phyloP scores from a whole-genome alignment of 2,113 vertebrate genomes.

The Tringa solitaria region DNA sequence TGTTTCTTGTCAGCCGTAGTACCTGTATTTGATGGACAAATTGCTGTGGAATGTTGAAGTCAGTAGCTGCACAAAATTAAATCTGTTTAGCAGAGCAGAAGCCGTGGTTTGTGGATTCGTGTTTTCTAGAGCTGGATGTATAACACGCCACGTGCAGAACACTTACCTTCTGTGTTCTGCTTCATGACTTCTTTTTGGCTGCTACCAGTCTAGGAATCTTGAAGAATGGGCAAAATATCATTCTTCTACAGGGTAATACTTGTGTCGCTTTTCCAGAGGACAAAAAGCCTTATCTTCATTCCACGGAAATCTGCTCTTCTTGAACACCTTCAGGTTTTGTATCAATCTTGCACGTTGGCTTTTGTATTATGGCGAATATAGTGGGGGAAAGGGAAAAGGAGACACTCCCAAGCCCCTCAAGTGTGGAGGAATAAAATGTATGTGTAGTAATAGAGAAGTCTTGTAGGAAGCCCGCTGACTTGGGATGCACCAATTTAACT shows the following conservation, averaged over 20 bases:
- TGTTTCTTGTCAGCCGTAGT: constrained; percentile 39
- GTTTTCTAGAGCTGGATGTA: not conserved
- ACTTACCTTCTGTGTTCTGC: not conserved
- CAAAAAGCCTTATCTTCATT: not conserved
- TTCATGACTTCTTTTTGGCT: not conserved
- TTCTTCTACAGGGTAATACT: not conserved
- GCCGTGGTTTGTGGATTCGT: not conserved
- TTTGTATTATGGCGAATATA: not conserved
- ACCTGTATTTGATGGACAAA: not conserved
- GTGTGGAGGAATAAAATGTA: not conserved
- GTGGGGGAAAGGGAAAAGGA: not conserved
- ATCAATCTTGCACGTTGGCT: not conserved
- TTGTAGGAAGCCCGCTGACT: not conserved
- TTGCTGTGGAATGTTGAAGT: constrained; percentile 3
- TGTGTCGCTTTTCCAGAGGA: not conserved
- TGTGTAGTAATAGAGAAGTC: not conserved
- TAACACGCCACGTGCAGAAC: not conserved
- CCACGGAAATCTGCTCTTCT: not conserved
- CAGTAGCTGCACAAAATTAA: not conserved
- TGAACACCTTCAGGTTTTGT: constrained; percentile 7
- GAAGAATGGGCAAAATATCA: not conserved
- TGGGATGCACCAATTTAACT: not conserved
- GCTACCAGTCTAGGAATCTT: not conserved
- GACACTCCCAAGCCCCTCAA: not conserved
- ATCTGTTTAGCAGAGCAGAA: constrained; percentile 19